Evolutionary conservation across 2,113 vertebrate genomes (phyloP), one percentile per base, ranked within the genome.

Genomic region (Phyllostomus discolor): DNA sequence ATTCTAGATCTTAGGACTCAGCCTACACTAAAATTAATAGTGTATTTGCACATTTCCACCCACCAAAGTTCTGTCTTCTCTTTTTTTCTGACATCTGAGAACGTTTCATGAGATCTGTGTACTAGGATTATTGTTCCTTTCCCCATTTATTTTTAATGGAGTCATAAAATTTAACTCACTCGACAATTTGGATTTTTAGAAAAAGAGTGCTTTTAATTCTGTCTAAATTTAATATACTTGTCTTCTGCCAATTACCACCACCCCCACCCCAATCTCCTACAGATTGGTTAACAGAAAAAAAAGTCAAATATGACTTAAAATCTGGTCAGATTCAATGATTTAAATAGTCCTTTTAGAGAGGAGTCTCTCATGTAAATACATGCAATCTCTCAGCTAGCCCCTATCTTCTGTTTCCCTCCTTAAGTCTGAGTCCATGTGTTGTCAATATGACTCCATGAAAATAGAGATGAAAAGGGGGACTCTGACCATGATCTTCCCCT

Each of bases 1-100:
- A 96, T 97, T 98, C 96, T 97, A 86, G 90, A 95, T 93, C 95
- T 97, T 93, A 97, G 94, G 96, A 97, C 89, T 97, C 93, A 97
- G 97, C 96, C 97, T 95, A 96, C 97, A 97, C 97, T 97, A 97
- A 97, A 97, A 94, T 97, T 98, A 97, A 97, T 97, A 95, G 95
- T 96, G 97, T 96, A 97, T 97, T 98, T 98, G 92, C 93, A 94
- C 97, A 97, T 96, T 95, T 95, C 95, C 97, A 96, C 97, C 96
- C 97, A 97, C 96, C 85, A 95, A 89, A 97, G 72, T 98, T 98
- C 97, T 98, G 97, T 98, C 97, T 96, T 95, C 73, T 3, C 95
- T 95, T 88, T 94, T 96, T 92, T 96, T 88, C 86, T 96, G 91
- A 97, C 95, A 97, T 97, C 95, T 96, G 94, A 97, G 86, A 97